A percentile compares a stretch with the other conserved stretches of the same genome.
Conservation (phyloP, 2,113 vertebrate species). For the Colinus virginianus region DNA sequence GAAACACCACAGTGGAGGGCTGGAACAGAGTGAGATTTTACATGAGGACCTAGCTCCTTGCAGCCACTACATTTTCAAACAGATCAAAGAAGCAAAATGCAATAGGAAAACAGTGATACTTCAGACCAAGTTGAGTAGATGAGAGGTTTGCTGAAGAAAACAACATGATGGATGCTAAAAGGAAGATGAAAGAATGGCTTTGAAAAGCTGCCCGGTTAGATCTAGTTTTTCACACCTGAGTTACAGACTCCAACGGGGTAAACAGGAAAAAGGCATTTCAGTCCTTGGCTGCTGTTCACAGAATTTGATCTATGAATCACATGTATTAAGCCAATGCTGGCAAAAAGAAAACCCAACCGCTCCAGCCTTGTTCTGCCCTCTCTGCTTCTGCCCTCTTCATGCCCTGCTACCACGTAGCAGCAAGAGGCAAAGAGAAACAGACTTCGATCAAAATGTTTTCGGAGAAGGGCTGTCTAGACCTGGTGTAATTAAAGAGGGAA, state of each 20-base stretch:
- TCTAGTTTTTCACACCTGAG: not conserved
- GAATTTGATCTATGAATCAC: not conserved
- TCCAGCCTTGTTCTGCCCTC: not conserved
- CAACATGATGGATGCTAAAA: not conserved
- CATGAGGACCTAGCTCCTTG: not conserved
- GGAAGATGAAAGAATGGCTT: not conserved
- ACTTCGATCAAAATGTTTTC: fast-evolving
- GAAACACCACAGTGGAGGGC: not conserved
- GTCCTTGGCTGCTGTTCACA: not conserved
- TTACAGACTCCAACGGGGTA: not conserved
- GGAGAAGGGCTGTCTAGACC: not conserved
- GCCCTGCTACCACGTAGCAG: not conserved
- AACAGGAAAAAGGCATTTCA: not conserved
- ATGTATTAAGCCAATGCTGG: not conserved
- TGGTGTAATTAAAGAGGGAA: not conserved
- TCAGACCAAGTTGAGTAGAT: not conserved
- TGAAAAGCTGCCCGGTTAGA: not conserved
- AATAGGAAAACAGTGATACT: not conserved
- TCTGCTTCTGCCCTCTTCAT: not conserved
- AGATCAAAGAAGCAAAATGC: not conserved
- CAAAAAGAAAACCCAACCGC: fast-evolving
- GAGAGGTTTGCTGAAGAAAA: not conserved
- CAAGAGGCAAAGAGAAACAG: not conserved
- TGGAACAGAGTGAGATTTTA: not conserved
- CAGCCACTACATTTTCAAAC: not conserved